Percentiles rank a stretch among this genome's conserved stretches.
Evolutionary conservation across 2,888 invertebrate genomes (phyloP).

Genomic region (Elmis aenea): DNA sequence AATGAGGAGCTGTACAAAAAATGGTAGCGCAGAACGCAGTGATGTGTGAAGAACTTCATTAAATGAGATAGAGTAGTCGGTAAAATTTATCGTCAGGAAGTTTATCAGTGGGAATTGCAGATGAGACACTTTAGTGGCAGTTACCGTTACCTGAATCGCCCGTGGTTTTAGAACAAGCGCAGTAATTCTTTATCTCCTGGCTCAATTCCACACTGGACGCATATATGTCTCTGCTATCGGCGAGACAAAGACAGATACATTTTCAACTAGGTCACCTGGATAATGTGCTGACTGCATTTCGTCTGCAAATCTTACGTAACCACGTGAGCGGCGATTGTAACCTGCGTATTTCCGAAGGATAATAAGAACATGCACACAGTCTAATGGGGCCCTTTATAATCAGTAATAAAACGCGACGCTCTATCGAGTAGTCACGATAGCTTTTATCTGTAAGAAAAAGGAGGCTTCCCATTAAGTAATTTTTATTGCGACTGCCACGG

Average conservation of each 20-base stretch:
- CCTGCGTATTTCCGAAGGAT: too few species aligned
- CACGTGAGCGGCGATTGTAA: too few species aligned
- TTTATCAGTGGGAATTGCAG: slow-evolving; percentile 45
- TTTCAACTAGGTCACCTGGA: slow-evolving; percentile 8
- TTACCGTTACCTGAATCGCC: slow-evolving; percentile 41
- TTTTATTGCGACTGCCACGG: too few species aligned
- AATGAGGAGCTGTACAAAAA: slow-evolving; percentile 11
- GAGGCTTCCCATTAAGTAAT: too few species aligned
- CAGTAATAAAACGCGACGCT: too few species aligned
- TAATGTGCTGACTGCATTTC: slow-evolving; percentile 16
- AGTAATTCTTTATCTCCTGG: slow-evolving; percentile 39
- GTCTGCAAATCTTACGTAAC: too few species aligned
- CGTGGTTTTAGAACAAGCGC: slow-evolving; percentile 35
- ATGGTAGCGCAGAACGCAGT: slow-evolving; percentile 12
- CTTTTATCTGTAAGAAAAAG: too few species aligned
- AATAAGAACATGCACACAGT: too few species aligned
- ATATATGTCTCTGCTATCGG: slow-evolving; percentile 17
- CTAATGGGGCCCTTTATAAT: too few species aligned
- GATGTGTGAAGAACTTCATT: slow-evolving; percentile 38
- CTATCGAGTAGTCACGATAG: too few species aligned
- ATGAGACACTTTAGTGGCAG: slow-evolving; percentile 45
- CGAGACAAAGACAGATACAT: slow-evolving; percentile 10
- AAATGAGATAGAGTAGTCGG: slow-evolving; percentile 28
- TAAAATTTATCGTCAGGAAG: slow-evolving; percentile 38
- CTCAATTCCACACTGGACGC: slow-evolving; percentile 31